These are phyloP conservation scores for Cariama cristata DNA, from an alignment of 2,113 vertebrate species.

Conservation along the genomic window DNA sequence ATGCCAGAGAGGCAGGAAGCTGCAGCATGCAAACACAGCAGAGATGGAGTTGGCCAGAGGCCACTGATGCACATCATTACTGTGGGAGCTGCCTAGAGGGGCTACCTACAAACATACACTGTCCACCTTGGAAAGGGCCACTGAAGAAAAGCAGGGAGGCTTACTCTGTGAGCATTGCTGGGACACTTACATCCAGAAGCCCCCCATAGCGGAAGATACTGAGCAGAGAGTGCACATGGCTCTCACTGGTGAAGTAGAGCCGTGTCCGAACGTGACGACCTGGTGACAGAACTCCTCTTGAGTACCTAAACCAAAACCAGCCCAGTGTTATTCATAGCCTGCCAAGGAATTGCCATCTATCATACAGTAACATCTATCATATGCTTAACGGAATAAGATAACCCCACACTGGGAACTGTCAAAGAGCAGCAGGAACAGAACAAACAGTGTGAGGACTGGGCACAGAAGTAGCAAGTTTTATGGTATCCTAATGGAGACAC, in stretches of 20 bases:
- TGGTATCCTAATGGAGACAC: background rate
- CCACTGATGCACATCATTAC: background rate
- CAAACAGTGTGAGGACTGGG: background rate
- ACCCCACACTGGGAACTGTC: background rate
- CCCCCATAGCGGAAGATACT: conserved; percentile 96
- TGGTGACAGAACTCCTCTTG: conserved; percentile 94
- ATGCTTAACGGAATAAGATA: background rate
- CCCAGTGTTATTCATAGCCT: background rate
- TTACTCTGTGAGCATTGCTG: conserved; percentile 1
- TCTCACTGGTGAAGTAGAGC: conserved; percentile 98
- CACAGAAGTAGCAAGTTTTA: background rate
- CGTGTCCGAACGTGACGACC: conserved; percentile 95
- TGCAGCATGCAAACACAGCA: conserved; percentile 14
- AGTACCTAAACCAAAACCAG: conserved; percentile 83
- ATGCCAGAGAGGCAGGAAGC: background rate
- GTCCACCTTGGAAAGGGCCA: background rate
- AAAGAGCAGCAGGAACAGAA: background rate
- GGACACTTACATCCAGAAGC: conserved; percentile 90
- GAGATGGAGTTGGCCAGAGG: background rate
- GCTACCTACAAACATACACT: background rate
- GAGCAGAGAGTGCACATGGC: conserved; percentile 96
- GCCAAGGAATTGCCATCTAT: background rate
- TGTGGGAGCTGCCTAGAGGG: background rate
- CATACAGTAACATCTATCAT: background rate
- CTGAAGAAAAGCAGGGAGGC: background rate